These are phyloP conservation scores for Callaeas wilsoni DNA, from an alignment of 2,113 vertebrate species.

Conservation along the genomic window DNA sequence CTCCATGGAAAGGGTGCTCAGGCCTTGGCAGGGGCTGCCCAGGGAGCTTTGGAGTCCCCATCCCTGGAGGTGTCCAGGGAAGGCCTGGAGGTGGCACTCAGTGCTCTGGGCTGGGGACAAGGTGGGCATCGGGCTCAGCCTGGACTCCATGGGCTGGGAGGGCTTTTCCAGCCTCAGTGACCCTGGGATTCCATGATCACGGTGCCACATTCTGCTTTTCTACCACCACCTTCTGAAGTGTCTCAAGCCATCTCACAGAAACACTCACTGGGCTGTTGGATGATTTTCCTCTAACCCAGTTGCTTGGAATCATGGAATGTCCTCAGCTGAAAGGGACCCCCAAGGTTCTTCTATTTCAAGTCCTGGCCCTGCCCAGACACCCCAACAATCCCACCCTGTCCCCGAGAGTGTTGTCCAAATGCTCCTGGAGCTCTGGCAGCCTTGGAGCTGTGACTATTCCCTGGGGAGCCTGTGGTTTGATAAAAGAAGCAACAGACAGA, in stretches of 20 bases:
- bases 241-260: background rate
- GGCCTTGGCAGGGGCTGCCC: background rate
- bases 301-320: background rate
- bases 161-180: background rate
- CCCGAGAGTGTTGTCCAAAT: rapidly evolving
- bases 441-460: background rate
- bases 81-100: background rate
- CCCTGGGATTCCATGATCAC: rapidly evolving
- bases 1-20: background rate
- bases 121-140: background rate
- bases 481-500: background rate
- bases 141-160: background rate
- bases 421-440: background rate
- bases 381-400: background rate
- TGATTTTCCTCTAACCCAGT: background rate
- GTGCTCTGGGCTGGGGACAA: background rate
- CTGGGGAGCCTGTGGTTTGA: background rate
- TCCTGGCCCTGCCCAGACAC: background rate
- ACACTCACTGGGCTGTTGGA: background rate
- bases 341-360: background rate
- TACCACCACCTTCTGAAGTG: background rate
- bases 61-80: background rate
- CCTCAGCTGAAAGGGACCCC: background rate
- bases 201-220: background rate
- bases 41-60: background rate